Evolutionary conservation across 1,140 invertebrate species (phyloP), one percentile per base, ranked within the genome.

Genomic region (Caenorhabditis tropicalis): DNA sequence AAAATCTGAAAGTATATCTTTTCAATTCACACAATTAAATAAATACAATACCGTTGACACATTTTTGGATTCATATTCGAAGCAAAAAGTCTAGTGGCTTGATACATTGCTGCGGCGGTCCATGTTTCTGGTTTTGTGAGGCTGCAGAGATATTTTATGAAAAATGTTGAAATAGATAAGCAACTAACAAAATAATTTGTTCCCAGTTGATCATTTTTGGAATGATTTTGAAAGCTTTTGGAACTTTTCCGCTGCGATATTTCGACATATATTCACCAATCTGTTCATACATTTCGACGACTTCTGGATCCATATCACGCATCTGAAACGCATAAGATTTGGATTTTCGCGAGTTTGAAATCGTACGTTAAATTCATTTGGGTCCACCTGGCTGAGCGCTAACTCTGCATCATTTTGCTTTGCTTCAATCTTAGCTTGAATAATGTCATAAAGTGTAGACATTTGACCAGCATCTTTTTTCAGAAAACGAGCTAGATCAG

Each of bases 171-270:
- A 0, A 31, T 7, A 51, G 29, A 49, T 33, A 82, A 43, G 31
- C 16, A 74, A 81, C 85, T 49, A 81, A 88, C 87, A 86, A 90
- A 21, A 90, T 85, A 79, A 91, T 88, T 70, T 93, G 96, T 92
- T 99, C 97, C 98, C 98, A 99, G 92, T 99, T 98, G 80, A 93
- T 93, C 36, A 98, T 93, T 90, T 94, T 94, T 16, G 98, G 97
- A 84, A 99, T 94, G 86, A 98, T 94, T 93, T 99, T 99, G 91
- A 99, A 99, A 12, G 97, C 96, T 92, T 99, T 99, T 0, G 98
- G 98, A 46, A 99, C 92, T 93, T 97, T 98, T 19, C 98, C 98
- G 92, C 95, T 96, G 80, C 97, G 93, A 92, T 99, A 99, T 88
- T 94, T 95, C 46, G 94, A 92, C 70, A 98, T 92, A 19, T 98